Base-by-base conservation (phyloP, 2,797 vertebrate genomes). In the Cephalopachus bancanus region DNA sequence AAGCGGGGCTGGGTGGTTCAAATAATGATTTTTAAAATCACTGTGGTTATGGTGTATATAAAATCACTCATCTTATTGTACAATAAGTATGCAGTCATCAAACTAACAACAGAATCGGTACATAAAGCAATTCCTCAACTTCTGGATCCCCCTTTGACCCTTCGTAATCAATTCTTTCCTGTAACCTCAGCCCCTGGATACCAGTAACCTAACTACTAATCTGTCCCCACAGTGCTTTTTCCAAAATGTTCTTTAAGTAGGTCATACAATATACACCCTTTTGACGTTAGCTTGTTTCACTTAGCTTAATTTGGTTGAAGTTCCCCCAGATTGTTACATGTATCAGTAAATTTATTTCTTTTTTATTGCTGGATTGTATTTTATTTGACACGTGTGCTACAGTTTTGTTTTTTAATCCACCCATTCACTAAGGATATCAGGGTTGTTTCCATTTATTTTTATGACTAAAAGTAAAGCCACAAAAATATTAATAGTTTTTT, bases 221-320 rank as follows among this genome's bases (percentile, higher is more conserved):
- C 79, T 74, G 20, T 10, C 49, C 14, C 6, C 19, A 7, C 0
- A 7, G 3, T 44, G 80, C 44, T 11, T 37, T 67, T 83, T 83
- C 33, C 15, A 51, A 28, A 33, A 59, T 20, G 30, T 57, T 64
- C 33, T 49, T 14, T 55, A 55, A 57, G 20, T 10, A 3, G 15
- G 3, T 55, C 11, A 20, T 1, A 44, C 30, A 10, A 6, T 4
- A n/a, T 0, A 49, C 57, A 74, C 9, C 9, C 1, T 60, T 2
- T 9, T 28, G 12, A 71, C 5, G 2, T 0, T 0, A 33, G 16
- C 37, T 20, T 22, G 37, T 59, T 8, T 65, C 3, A 37, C 22
- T 24, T 22, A 22, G 11, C 28, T 11, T 9, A 74, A 57, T 24
- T 2, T 28, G 4, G 33, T 10, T 20, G 59, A 44, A 24, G 4